Base-by-base conservation (phyloP, 2,888 invertebrate genomes). In the Lobophora halterata region DNA sequence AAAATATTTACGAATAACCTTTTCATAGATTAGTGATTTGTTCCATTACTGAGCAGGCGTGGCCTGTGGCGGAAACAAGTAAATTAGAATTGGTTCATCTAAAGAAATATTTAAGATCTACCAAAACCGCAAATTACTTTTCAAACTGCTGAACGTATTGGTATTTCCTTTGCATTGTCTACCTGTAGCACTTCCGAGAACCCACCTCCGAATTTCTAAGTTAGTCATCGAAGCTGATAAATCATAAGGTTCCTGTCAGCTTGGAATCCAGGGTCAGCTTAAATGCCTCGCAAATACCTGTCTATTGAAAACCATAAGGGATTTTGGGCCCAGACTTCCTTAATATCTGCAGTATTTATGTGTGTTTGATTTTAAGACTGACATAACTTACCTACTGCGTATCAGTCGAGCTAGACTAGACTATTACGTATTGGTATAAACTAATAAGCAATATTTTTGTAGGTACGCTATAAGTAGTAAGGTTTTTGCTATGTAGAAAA, bases 111-210 rank as follows among this genome's bases (percentile, higher is more conserved):
- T 29, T 14, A 21, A 19, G n/a, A n/a, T n/a, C n/a, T 19, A 14
- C 20, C n/a, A 9, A 21, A 31, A 37, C 30, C 30, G 17, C 31
- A 26, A 21, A 5, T 21, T 5, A 9, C 38, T 21, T 19, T 13
- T 33, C 20, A 16, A 30, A 34, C 9, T n/a, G 30, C 8, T 35
- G 17, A 23, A 23, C 21, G 6, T 48, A 45, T 36, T 54, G 74
- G 70, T 60, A 79, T 77, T 79, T 79, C 78, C 79, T 75, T 58
- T 65, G 31, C 54, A 68, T 65, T 65, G 65, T 71, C 68, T 54
- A 56, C 58, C 60, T 58, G 58, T 58, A 45, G 49, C 58, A 30
- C 46, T 79, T 75, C 75, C 57, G 33, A 64, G 79, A 77, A 78
- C 50, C 48, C 47, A 49, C 52, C 60, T 58, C 55, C 61, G 55